A percentile compares a stretch with the other conserved stretches of the same genome.
phyloP scores from a whole-genome alignment of 2,113 vertebrate species.

The human (Homo sapiens) region GRCh38 chr19:11343001-11343500 shows the following conservation, averaged over 20 bases:
- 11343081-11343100: conserved; percentile 82
- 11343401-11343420: background rate
- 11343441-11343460: background rate
- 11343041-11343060: conserved; percentile 84
- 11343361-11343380: background rate
- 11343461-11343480: background rate
- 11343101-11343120: conserved; percentile 86
- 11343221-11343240: background rate
- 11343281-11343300: background rate
- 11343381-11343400: background rate
- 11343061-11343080: conserved; percentile 88
- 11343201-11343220: background rate
- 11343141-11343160: background rate
- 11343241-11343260: background rate
- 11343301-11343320: background rate
- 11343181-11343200: background rate
- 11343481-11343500: background rate
- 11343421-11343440: background rate
- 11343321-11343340: background rate
- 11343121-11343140: conserved; percentile 74
- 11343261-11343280: background rate
- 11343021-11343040: conserved; percentile 87
- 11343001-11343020: conserved; percentile 87
- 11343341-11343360: background rate
- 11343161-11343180: background rate